These are phyloP conservation scores for Tenebrio molitor DNA, from an alignment of 1,140 invertebrate genomes.

Conservation along the genomic window DNA sequence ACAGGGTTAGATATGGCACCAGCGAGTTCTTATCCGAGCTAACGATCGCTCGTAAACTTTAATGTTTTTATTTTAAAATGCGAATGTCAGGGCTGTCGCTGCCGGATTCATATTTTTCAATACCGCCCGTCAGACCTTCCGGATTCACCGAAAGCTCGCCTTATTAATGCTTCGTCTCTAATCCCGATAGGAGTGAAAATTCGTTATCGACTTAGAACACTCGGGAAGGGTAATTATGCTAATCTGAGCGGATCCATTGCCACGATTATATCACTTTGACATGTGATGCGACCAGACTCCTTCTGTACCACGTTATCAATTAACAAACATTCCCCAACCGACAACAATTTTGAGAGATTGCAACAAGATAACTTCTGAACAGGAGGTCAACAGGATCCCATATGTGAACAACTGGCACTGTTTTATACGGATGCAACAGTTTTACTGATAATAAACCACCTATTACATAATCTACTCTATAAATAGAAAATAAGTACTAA, in stretches of 20 bases:
- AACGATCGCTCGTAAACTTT: constrained; percentile 43
- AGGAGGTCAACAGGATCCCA: too few species aligned
- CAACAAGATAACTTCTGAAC: too few species aligned
- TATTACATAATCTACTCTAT: too few species aligned
- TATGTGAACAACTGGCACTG: too few species aligned
- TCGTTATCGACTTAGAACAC: constrained; percentile 46
- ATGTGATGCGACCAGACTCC: constrained; percentile 7
- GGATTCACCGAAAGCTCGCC: constrained; percentile 8
- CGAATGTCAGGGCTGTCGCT: not conserved
- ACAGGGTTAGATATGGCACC: constrained; percentile 32
- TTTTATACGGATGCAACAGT: too few species aligned
- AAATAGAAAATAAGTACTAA: too few species aligned
- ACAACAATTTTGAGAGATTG: too few species aligned
- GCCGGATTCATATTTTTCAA: constrained; percentile 22
- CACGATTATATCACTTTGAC: constrained; percentile 27
- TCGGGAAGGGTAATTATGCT: constrained; percentile 41
- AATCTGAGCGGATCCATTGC: constrained; percentile 36
- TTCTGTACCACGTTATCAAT: not conserved
- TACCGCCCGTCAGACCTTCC: constrained; percentile 1
- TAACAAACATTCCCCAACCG: not conserved
- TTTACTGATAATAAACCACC: too few species aligned
- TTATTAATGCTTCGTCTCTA: constrained; percentile 45
- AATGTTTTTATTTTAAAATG: constrained; percentile 44
- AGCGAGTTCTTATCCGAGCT: constrained; percentile 8
- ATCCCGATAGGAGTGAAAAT: constrained; percentile 42